A percentile compares a stretch with the other conserved stretches of the same genome.
Conservation (phyloP, 2,113 vertebrate species). For the Myodes glareolus region DNA sequence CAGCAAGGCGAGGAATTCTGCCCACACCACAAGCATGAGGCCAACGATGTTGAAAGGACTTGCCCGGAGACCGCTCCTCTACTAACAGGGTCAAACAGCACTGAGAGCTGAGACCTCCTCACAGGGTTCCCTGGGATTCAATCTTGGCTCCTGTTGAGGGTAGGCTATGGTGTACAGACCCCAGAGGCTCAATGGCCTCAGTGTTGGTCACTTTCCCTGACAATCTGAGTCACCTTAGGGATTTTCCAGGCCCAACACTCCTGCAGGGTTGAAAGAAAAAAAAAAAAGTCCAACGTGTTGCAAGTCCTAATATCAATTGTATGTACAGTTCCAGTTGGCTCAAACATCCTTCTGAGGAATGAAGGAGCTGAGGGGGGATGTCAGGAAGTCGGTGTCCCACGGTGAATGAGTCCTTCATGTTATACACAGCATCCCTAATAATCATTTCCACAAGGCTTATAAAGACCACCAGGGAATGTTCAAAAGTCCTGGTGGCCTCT, state of each 20-base stretch:
- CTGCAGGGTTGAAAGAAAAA: constrained; percentile 31
- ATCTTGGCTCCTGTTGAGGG: not conserved
- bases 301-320: constrained; percentile 57
- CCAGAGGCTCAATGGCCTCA: not conserved
- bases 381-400: not conserved
- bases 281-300: constrained; percentile 56
- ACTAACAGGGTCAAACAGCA: not conserved
- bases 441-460: not conserved
- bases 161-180: not conserved
- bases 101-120: not conserved
- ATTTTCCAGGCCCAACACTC: constrained; percentile 64
- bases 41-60: not conserved
- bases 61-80: not conserved
- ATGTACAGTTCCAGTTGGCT: not conserved
- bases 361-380: not conserved
- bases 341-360: not conserved
- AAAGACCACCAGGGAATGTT: not conserved
- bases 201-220: constrained; percentile 57
- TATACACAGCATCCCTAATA: not conserved
- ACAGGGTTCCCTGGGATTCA: not conserved
- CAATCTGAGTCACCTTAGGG: constrained; percentile 78
- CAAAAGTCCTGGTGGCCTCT: not conserved
- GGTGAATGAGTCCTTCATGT: not conserved
- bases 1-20: not conserved
- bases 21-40: not conserved